Evolutionary conservation across 2,113 vertebrate species (phyloP), one percentile per base, ranked within the genome.

Genomic region (Pelodiscus sinensis): DNA sequence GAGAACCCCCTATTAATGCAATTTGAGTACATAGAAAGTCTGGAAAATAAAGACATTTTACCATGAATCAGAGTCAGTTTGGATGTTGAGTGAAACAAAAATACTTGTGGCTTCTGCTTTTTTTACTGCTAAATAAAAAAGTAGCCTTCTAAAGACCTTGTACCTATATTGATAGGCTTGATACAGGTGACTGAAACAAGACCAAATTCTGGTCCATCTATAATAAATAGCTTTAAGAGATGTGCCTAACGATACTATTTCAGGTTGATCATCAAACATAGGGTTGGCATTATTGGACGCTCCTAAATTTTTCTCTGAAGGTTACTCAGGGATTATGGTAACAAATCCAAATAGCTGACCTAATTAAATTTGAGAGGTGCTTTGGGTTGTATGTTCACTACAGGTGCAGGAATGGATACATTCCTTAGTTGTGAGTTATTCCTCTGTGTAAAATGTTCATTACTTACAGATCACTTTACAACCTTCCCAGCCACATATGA

Each of bases 321-420:
- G 93, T 83, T 95, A 11, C 12, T 81, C 44, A 44, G 44, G 44
- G 38, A 9, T 90, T 44, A 91, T 71, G 24, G 57, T 81, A 83
- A 44, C 0, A 0, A 44, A 92, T 79, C 92, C 29, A 79, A 79
- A 86, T 50, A 79, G 35, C 27, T 90, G 60, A 80, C 60, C 80
- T 56, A 93, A 27, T 87, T 73, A 79, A 71, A 21, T 91, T 51
- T 73, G 25, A 1, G 52, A 84, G 56, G 56, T 89, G 52, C 65
- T 56, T 58, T 58, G 77, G 44, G 16, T 82, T 90, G 92, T 93
- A 91, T 90, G 35, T 87, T 92, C 65, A 90, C 90, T 75, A 86
- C 19, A 88, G 85, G 29, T 89, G 58, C 56, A 94, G 62, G 57
- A 90, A 93, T 73, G 83, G 62, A 78, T 93, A 75, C 85, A 58